Conservation (phyloP, 2,888 invertebrate species). For the Apamea sordens region DNA sequence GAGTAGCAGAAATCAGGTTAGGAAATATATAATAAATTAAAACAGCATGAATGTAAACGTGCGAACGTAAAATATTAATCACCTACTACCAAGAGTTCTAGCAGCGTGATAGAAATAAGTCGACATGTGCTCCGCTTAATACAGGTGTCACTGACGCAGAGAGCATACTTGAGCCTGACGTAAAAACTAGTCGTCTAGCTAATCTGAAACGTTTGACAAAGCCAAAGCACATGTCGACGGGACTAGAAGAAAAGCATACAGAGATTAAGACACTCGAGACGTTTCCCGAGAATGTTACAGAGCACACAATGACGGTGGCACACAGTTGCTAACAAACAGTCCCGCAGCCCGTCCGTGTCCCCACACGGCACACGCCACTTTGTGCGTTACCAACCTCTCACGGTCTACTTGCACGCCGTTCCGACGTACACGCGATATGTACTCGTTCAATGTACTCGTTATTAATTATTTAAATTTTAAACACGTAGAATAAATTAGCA, state of each 20-base stretch:
- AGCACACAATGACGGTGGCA: conserved; percentile 65
- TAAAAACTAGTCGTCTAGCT: conserved; percentile 20
- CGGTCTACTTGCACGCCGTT: conserved; percentile 47
- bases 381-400: conserved; percentile 17
- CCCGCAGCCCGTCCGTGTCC: conserved; percentile 47
- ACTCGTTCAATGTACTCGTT: conserved; percentile 18
- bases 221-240: conserved; percentile 63
- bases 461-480: conserved; percentile 48
- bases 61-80: conserved; percentile 41
- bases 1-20: conserved; percentile 28
- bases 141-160: conserved; percentile 14
- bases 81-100: conserved; percentile 48
- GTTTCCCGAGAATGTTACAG: conserved; percentile 63
- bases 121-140: conserved; percentile 63
- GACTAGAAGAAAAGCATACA: conserved; percentile 65
- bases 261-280: conserved; percentile 62
- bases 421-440: conserved; percentile 48
- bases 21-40: conserved; percentile 17
- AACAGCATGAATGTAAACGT: conserved; percentile 32
- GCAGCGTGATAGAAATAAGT: conserved; percentile 55
- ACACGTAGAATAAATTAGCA: conserved; percentile 62
- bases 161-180: conserved; percentile 18
- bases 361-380: conserved; percentile 23
- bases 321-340: conserved; percentile 72
- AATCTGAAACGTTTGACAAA: conserved; percentile 44